Base-by-base conservation (phyloP, 2,797 vertebrate genomes). In the Gila robusta region DNA sequence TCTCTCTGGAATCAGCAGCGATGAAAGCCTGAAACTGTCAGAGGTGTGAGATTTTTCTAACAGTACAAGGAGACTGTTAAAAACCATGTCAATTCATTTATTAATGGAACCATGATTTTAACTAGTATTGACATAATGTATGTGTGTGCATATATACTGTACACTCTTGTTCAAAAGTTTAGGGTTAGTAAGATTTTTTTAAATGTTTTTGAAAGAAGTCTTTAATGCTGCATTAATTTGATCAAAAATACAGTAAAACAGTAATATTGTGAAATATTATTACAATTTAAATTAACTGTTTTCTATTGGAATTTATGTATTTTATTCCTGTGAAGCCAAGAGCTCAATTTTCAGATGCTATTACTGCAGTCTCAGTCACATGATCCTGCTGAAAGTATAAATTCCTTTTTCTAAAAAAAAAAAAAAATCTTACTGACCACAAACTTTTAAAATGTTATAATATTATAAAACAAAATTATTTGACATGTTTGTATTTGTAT, bases 11-110 rank as follows among this genome's bases (percentile, higher is more conserved):
- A 90, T 95, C 81, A 90, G 91, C 2, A 90, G 59, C 64, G 79
- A 78, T n/a, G 67, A 83, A 21, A 91, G 89, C 76, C 85, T 91
- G 16, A 93, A 78, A 35, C 89, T 96, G 6, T 91, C 93, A 52
- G 91, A 96, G 95, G 96, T 95, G 44, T 90, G 88, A 77, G 2
- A 35, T 16, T 12, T 28, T 89, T n/a, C 26, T 23, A 80, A 54
- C 7, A 19, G 49, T 56, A n/a, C 39, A 47, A 56, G 66, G 2
- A 74, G 35, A 49, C 39, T n/a, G 56, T 78, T 2, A 2, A 56
- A 59, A 7, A n/a, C 28, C 10, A 35, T 37, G 32, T 79, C 37
- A 62, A 26, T 17, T 59, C 0, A 35, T 72, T 73, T 41, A 16
- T 44, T 64, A 7, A 44, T 49, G 47, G 49, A 26, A 44, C 19